Base-by-base conservation (phyloP, 1,140 invertebrate species). In the Cyclina sinensis region DNA sequence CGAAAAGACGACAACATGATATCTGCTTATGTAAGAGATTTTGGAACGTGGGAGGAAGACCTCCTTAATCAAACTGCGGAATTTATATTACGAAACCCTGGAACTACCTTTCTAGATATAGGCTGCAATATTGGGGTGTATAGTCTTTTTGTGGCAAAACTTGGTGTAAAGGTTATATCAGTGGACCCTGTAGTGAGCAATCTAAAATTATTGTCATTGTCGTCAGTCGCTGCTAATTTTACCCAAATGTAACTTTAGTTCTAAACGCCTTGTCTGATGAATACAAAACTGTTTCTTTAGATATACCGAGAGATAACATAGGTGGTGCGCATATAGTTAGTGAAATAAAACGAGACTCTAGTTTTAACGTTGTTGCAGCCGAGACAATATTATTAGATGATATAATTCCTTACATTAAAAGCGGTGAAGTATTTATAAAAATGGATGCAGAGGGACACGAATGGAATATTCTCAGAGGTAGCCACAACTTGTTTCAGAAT, bases 41-140 rank as follows among this genome's bases (percentile, higher is more conserved):
- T 30, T 35, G 76, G 68, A 7, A 86, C 89, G 18, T 90, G 82
- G 82, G 82, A 90, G n/a, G 68, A 86, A 46, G 83, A 86, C n/a
- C 24, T 86, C 27, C 37, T 90, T 27, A 84, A 90, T 27, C 32
- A 68, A 21, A 89, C 82, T 32, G 81, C 18, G 35, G 37, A 27
- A 21, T 65, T 74, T 48, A 16, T 90, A 0, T 5, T 9, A 74
- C 86, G 27, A n/a, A 2, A 81, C 18, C 48, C 39, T 9, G 46
- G 54, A 18, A 43, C 70, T n/a, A 84, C 79, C 0, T 88, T 94
- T 24, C 54, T 94, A 37, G 93, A 94, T 70, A 35, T 94, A 46
- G 93, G 93, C 3, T 90, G 92, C 32, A 93, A 94, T 85, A 91
- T 94, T 62, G 93, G 93, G 30, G 94, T 91, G 65, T 93, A 92